Evolutionary conservation across 1,140 invertebrate genomes (phyloP).

Genomic region (Zaprionus ghesquierei): DNA sequence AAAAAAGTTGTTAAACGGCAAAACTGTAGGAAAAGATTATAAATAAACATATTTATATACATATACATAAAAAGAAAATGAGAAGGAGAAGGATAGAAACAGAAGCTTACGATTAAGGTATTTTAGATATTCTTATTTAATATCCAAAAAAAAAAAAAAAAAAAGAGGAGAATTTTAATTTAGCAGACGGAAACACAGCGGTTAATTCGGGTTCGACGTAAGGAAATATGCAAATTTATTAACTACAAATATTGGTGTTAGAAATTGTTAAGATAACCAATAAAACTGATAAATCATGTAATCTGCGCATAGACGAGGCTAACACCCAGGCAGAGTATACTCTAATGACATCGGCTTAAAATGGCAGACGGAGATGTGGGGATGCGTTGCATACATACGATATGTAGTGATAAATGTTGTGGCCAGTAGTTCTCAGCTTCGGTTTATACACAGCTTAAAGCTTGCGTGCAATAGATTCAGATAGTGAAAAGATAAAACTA

Average conservation of each 20-base stretch:
- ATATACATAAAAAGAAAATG: slow-evolving; percentile 51
- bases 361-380: neutral
- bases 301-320: slow-evolving; percentile 24
- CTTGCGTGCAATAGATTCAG: neutral
- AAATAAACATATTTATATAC: slow-evolving; percentile 72
- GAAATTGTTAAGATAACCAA: slow-evolving; percentile 55
- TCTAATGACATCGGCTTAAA: slow-evolving; percentile 24
- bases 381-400: too few species aligned
- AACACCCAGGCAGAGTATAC: slow-evolving; percentile 13
- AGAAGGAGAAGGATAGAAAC: slow-evolving; percentile 35
- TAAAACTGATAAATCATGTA: slow-evolving; percentile 29
- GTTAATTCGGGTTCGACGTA: slow-evolving; percentile 44
- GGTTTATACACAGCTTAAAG: slow-evolving; percentile 12
- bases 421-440: slow-evolving; percentile 3
- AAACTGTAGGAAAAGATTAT: slow-evolving; percentile 47
- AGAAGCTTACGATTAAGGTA: slow-evolving; percentile 73
- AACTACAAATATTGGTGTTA: slow-evolving; percentile 70
- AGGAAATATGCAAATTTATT: slow-evolving; percentile 60
- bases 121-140: slow-evolving; percentile 83
- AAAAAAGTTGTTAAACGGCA: slow-evolving; percentile 67
- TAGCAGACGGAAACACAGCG: slow-evolving; percentile 47
- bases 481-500: neutral
- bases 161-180: slow-evolving; percentile 64
- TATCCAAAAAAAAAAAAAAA: slow-evolving; percentile 72
- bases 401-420: slow-evolving; percentile 10